phyloP scores from a whole-genome alignment of 92 coral and sea anemone genomes.

The Zoanthus sociatus region DNA sequence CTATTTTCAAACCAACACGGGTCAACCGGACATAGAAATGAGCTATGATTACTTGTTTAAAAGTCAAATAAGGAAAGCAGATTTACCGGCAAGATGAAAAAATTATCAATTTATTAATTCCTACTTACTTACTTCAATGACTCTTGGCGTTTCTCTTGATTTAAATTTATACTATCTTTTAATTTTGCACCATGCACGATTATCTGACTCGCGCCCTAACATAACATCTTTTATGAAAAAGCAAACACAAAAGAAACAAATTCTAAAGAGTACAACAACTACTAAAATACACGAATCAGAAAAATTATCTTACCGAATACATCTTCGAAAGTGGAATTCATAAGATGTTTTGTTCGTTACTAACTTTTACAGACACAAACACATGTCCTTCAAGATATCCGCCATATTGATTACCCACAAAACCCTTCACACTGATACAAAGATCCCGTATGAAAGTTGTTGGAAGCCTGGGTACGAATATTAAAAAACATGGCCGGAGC shows the following conservation, averaged over 20 bases:
- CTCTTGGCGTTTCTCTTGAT: too few species aligned
- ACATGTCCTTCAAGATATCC: slow-evolving; percentile 46
- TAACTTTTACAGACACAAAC: slow-evolving; percentile 25
- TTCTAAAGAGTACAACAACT: background rate
- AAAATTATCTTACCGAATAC: background rate
- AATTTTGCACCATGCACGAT: too few species aligned
- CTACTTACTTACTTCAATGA: too few species aligned
- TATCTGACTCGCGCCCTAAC: too few species aligned
- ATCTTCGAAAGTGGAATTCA: background rate
- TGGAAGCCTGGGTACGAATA: background rate
- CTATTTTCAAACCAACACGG: too few species aligned
- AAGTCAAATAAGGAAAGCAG: too few species aligned
- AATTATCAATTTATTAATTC: too few species aligned
- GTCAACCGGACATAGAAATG: too few species aligned
- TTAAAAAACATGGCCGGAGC: slow-evolving; percentile 42
- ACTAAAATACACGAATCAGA: background rate
- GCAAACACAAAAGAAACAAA: background rate
- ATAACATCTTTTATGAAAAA: background rate
- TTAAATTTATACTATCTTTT: too few species aligned
- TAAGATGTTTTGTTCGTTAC: background rate
- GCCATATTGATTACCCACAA: slow-evolving; percentile 47
- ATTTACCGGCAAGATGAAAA: too few species aligned
- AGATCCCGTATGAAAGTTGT: slow-evolving; percentile 18
- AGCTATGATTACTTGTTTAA: too few species aligned
- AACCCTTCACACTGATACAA: background rate